Base-by-base conservation (phyloP, 2,888 invertebrate genomes). In the Drosophila atroscutellata region DNA sequence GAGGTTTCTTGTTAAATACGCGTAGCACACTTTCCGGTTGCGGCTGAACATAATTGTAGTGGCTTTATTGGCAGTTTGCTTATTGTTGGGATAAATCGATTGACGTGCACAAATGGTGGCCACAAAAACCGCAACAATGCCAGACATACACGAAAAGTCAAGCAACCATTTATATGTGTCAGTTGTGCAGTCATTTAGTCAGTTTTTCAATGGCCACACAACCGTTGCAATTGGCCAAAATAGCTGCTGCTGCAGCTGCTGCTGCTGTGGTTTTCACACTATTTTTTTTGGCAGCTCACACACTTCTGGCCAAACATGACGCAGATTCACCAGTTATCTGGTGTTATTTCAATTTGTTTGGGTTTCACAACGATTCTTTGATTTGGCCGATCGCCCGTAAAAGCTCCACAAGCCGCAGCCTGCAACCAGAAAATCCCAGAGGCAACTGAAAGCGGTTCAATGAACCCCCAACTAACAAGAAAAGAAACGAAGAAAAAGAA, bases 321-420 rank as follows among this genome's bases (percentile, higher is more conserved):
- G 50, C 36, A 39, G 36, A 56, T 34, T 58, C 57, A 39, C 34
- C 73, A 71, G 73, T 69, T 88, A 72, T 80, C 66, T 79, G 81
- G 73, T 81, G 85, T 85, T 81, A 81, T 85, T 80, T 86, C 82
- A 86, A 80, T 87, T 72, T 81, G 77, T 89, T 89, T 82, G 71
- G 55, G 64, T 79, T 68, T 60, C 57, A 37, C 64, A 56, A 32
- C 57, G 65, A 59, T 79, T 74, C 74, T 80, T 78, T 81, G 60
- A 72, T 57, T 86, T 77, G 77, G 67, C 69, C 56, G 65, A 64
- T 71, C 64, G 86, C 86, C 89, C 89, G 56, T 55, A 32, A 54
- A 50, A 20, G 54, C 52, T 20, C 55, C 47, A 20, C 59, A 63
- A 9, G 18, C 65, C 36, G 18, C 57, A 30, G 45, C 45, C 20